Conservation (phyloP, 1,140 invertebrate species). For the Meteorus sp. region DNA sequence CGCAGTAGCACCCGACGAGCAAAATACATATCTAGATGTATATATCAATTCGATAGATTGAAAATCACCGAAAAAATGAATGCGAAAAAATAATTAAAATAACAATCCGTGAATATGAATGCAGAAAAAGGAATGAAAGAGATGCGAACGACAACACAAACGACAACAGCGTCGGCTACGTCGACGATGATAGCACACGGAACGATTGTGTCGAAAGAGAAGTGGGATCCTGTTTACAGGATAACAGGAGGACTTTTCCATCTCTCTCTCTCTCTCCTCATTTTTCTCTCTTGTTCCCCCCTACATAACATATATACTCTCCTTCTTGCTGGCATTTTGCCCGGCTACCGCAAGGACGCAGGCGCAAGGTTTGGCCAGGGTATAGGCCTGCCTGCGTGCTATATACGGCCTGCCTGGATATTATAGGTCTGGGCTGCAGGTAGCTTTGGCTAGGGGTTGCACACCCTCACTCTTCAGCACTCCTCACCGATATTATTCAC, state of each 20-base stretch:
- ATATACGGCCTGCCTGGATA: slow-evolving; percentile 36
- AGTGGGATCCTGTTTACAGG: slow-evolving; percentile 42
- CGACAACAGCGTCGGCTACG: background rate
- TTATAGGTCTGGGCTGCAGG: slow-evolving; percentile 55
- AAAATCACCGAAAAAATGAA: no score
- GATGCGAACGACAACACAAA: background rate
- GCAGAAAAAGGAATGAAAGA: no score
- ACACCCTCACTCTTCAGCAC: slow-evolving; percentile 38
- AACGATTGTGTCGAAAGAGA: slow-evolving; percentile 21
- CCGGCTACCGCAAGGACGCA: slow-evolving; percentile 26
- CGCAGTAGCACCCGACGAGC: background rate
- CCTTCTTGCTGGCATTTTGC: slow-evolving; percentile 28
- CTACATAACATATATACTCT: no score
- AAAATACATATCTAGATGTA: background rate
- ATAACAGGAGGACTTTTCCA: slow-evolving; percentile 34
- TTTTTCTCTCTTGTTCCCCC: no score
- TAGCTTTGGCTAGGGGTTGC: slow-evolving; percentile 42
- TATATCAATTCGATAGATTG: no score
- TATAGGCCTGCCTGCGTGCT: slow-evolving; percentile 36
- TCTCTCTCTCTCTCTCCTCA: no score
- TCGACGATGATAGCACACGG: background rate
- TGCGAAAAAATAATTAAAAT: background rate
- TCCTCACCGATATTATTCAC: no score
- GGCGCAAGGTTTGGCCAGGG: slow-evolving; percentile 38
- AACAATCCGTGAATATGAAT: background rate